These are phyloP conservation scores for Tragelaphus scriptus DNA, from an alignment of 2,113 vertebrate species.

Conservation along the genomic window DNA sequence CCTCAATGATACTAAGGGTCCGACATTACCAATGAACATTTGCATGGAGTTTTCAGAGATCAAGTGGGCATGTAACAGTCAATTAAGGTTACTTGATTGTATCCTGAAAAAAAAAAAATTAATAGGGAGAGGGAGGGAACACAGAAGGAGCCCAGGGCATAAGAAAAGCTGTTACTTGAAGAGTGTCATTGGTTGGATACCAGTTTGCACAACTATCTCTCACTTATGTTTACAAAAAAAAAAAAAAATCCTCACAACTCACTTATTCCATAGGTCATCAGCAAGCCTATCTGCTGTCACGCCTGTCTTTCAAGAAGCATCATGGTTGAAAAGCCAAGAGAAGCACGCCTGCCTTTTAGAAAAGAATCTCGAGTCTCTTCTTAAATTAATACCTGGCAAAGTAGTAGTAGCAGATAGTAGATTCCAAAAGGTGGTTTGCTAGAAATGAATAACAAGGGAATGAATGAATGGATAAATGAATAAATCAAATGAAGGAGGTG, in stretches of 20 bases:
- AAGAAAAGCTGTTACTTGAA: background rate
- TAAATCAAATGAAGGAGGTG: background rate
- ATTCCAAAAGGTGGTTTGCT: background rate
- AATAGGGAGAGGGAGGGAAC: rapidly evolving
- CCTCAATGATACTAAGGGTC: constrained; percentile 42
- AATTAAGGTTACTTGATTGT: constrained; percentile 1
- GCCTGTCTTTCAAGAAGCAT: background rate
- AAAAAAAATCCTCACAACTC: background rate
- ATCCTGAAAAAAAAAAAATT: background rate
- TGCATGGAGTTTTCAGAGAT: constrained; percentile 42
- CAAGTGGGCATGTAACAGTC: constrained; percentile 43
- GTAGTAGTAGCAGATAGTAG: too few species aligned
- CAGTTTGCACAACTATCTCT: background rate
- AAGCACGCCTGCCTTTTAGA: background rate
- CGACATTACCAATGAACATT: constrained; percentile 10
- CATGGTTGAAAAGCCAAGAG: background rate
- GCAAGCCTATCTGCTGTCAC: rapidly evolving
- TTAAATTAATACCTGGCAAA: background rate
- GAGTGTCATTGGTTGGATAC: background rate
- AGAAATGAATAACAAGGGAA: background rate
- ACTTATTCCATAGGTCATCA: background rate
- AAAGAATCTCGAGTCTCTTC: background rate
- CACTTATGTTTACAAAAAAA: background rate
- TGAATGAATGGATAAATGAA: background rate
- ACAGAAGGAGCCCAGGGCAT: rapidly evolving